Conservation (phyloP, 2,797 vertebrate species). For the Thamnophis elegans region DNA sequence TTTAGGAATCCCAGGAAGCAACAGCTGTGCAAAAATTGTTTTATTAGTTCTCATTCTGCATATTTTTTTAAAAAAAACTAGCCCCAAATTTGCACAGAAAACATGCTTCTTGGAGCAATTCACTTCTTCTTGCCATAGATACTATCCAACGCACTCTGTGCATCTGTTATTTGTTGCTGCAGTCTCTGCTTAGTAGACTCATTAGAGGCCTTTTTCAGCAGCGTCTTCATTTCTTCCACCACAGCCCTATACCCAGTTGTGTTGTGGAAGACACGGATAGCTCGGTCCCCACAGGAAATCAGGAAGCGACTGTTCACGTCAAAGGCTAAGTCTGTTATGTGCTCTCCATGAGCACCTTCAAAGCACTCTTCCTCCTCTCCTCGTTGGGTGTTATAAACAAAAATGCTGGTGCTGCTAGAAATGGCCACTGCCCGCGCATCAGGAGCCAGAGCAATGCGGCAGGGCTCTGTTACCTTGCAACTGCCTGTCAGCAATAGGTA, state of each 20-base stretch:
- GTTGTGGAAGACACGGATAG: slow-evolving; percentile 87
- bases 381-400: slow-evolving; percentile 75
- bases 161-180: slow-evolving; percentile 83
- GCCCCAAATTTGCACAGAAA: not conserved
- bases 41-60: slow-evolving; percentile 40
- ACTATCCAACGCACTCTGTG: slow-evolving; percentile 78
- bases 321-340: slow-evolving; percentile 81
- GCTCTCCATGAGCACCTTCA: slow-evolving; percentile 72
- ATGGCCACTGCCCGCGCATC: slow-evolving; percentile 84
- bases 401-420: slow-evolving; percentile 74
- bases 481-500: slow-evolving; percentile 84
- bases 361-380: slow-evolving; percentile 86
- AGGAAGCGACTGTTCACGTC: slow-evolving; percentile 85
- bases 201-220: slow-evolving; percentile 82
- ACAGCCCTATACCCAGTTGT: slow-evolving; percentile 83
- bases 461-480: slow-evolving; percentile 73
- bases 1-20: fast-evolving
- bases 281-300: slow-evolving; percentile 84
- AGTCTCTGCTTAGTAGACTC: slow-evolving; percentile 85
- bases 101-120: slow-evolving; percentile 2
- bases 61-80: slow-evolving; percentile 3
- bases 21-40: not conserved
- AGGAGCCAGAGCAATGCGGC: slow-evolving; percentile 82
- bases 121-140: slow-evolving; percentile 74
- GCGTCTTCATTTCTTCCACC: slow-evolving; percentile 83